Evolutionary conservation across 1,140 invertebrate species (phyloP).

Genomic region (Lepidostoma basale): DNA sequence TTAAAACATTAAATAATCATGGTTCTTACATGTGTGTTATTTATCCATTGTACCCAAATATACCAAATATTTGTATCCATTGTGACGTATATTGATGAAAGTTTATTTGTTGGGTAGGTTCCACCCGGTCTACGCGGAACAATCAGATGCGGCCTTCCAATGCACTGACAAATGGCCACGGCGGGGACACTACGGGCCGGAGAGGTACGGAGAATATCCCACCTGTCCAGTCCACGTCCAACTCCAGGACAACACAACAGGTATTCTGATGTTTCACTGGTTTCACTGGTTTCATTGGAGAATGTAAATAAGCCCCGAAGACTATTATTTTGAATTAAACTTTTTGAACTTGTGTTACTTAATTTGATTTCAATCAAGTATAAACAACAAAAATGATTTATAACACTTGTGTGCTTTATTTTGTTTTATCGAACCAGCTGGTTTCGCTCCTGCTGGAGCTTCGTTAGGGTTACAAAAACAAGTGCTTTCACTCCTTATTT

Average conservation of each 20-base stretch:
- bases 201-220: slow-evolving; percentile 57
- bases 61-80: background rate
- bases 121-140: slow-evolving; percentile 56
- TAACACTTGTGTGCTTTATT: no score
- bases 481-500: no score
- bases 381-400: no score
- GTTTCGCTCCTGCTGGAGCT: no score
- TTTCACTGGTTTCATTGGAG: no score
- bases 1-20: background rate
- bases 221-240: slow-evolving; percentile 49
- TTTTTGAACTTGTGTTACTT: no score
- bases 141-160: slow-evolving; percentile 59
- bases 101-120: slow-evolving; percentile 47
- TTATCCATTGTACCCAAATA: background rate
- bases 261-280: slow-evolving; percentile 45
- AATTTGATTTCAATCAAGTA: no score
- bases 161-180: slow-evolving; percentile 51
- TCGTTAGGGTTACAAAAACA: no score
- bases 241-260: slow-evolving; percentile 56
- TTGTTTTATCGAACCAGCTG: no score
- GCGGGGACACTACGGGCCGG: slow-evolving; percentile 57
- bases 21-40: background rate
- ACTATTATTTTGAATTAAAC: no score
- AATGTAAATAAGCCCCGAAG: no score
- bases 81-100: background rate